phyloP scores from a whole-genome alignment of 2,888 invertebrate species.

The Tenthredo mesomela region DNA sequence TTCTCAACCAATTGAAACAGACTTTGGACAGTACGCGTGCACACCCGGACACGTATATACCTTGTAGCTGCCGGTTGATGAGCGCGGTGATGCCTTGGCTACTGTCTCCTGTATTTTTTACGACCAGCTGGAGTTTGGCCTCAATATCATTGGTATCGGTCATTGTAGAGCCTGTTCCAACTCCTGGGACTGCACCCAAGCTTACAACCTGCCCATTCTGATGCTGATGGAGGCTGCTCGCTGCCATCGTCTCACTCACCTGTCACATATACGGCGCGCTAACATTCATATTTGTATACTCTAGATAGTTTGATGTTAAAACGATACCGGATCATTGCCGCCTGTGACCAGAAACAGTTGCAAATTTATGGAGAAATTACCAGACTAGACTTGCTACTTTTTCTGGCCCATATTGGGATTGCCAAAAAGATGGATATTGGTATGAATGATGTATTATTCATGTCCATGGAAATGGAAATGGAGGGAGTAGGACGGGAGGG shows the following conservation, averaged over 20 bases:
- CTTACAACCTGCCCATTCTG: constrained; percentile 84
- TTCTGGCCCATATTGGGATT: neutral
- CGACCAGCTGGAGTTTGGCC: constrained; percentile 88
- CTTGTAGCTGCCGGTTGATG: constrained; percentile 88
- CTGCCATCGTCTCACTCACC: constrained; percentile 91
- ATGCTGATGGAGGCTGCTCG: constrained; percentile 83
- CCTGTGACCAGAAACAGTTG: neutral
- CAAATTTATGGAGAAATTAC: neutral
- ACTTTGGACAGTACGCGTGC: neutral
- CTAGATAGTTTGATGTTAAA: constrained; percentile 26
- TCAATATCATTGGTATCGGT: constrained; percentile 81
- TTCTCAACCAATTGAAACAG: neutral
- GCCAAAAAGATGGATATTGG: no score
- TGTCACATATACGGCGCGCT: constrained; percentile 67
- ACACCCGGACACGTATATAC: constrained; percentile 75
- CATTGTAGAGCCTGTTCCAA: constrained; percentile 52
- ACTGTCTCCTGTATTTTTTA: constrained; percentile 87
- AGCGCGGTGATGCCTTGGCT: constrained; percentile 89
- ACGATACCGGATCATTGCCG: constrained; percentile 37
- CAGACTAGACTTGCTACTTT: neutral
- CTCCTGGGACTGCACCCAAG: constrained; percentile 67
- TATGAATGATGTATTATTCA: no score
- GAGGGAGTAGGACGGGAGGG: neutral
- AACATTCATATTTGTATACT: constrained; percentile 49
- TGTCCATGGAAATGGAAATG: no score